Percentiles rank a stretch among this genome's conserved stretches.
Conservation (phyloP, 2,113 vertebrate species). For the human (Homo sapiens) region DNA sequence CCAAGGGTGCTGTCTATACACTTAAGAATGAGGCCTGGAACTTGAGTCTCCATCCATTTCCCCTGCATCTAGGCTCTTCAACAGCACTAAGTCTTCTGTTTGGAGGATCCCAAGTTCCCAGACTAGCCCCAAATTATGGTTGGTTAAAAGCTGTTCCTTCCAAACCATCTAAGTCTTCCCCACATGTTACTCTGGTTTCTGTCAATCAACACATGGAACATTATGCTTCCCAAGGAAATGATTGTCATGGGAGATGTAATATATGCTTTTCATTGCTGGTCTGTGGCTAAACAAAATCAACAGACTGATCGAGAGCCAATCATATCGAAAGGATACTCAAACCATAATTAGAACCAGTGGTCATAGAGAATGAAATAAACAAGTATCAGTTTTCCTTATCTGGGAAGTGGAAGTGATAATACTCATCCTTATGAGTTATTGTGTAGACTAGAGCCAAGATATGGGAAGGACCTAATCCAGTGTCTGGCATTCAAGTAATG, state of each 20-base stretch:
- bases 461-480: not conserved
- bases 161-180: not conserved
- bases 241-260: not conserved
- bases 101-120: not conserved
- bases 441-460: not conserved
- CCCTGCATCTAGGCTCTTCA: not conserved
- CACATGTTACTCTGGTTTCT: not conserved
- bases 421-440: not conserved
- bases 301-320: not conserved
- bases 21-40: not conserved
- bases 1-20: not conserved
- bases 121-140: not conserved
- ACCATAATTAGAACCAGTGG: not conserved
- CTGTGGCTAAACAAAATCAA: not conserved
- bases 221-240: not conserved
- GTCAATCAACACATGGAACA: not conserved
- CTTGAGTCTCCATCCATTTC: not conserved
- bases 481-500: not conserved
- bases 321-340: not conserved
- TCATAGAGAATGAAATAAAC: not conserved
- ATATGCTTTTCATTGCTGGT: not conserved
- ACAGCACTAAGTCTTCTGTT: not conserved
- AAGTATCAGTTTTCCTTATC: not conserved
- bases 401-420: not conserved
- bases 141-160: not conserved